These are phyloP conservation scores for Brachyrhaphis roseni DNA, from an alignment of 2,797 vertebrate genomes.

Conservation along the genomic window DNA sequence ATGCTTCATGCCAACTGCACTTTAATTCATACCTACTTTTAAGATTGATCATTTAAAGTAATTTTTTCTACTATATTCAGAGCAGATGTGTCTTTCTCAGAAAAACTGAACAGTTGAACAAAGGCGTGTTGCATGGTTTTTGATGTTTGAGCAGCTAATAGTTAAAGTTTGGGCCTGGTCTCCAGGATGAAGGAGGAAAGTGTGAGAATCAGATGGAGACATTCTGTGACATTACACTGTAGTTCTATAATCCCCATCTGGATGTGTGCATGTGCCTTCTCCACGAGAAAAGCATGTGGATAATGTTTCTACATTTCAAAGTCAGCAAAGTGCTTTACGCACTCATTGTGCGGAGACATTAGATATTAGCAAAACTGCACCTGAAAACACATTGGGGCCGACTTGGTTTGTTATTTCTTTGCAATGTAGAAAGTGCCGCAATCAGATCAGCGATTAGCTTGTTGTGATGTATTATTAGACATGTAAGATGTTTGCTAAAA, in stretches of 20 bases:
- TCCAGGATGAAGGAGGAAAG: neutral
- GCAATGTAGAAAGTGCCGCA: neutral
- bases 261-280: neutral
- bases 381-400: neutral
- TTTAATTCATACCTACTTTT: neutral
- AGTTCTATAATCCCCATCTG: neutral
- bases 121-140: neutral
- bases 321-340: neutral
- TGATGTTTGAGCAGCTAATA: neutral
- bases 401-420: neutral
- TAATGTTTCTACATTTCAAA: neutral
- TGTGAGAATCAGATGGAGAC: neutral
- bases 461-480: neutral
- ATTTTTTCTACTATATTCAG: neutral
- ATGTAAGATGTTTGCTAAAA: neutral
- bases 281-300: neutral
- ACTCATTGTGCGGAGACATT: neutral
- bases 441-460: neutral
- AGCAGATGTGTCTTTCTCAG: neutral
- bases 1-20: neutral
- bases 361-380: neutral
- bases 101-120: neutral
- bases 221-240: neutral
- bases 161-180: neutral
- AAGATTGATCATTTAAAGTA: neutral